phyloP scores from a whole-genome alignment of 2,113 vertebrate species.

The Pogona vitticeps region DNA sequence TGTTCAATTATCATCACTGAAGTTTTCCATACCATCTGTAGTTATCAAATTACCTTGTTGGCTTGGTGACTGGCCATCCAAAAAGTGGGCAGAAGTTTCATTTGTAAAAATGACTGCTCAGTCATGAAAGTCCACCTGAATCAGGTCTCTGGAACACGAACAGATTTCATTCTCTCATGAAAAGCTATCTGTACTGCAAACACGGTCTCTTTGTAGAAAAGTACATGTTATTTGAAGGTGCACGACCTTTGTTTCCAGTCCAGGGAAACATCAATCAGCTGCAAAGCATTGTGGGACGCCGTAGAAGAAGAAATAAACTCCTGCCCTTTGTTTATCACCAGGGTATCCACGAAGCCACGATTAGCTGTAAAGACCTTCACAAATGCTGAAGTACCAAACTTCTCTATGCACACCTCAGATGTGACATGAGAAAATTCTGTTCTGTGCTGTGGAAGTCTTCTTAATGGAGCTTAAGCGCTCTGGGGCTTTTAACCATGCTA shows the following conservation, averaged over 20 bases:
- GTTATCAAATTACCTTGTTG: too few relatives aligned
- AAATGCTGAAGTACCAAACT: not conserved
- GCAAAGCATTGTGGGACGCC: not conserved
- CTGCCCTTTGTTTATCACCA: not conserved
- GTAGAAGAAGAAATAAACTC: not conserved
- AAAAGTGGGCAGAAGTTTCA: too few relatives aligned
- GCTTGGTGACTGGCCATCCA: too few relatives aligned
- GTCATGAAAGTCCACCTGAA: too few relatives aligned
- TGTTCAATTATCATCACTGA: too few relatives aligned
- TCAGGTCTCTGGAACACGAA: too few relatives aligned
- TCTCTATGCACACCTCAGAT: not conserved
- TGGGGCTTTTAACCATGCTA: not conserved
- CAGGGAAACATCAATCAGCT: not conserved
- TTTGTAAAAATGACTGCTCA: too few relatives aligned
- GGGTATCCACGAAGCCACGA: not conserved
- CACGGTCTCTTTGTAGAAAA: too few relatives aligned
- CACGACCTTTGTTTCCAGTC: not conserved
- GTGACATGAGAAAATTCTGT: constrained; percentile 21
- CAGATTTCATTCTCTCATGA: too few relatives aligned
- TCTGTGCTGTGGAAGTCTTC: constrained; percentile 3
- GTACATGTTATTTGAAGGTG: too few relatives aligned
- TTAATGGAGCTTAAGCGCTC: constrained; percentile 10
- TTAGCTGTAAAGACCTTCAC: not conserved
- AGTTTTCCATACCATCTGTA: too few relatives aligned
- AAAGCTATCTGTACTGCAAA: too few relatives aligned